These are phyloP conservation scores for Coptodon bakossiorum DNA, from an alignment of 2,113 vertebrate species.

Conservation along the genomic window DNA sequence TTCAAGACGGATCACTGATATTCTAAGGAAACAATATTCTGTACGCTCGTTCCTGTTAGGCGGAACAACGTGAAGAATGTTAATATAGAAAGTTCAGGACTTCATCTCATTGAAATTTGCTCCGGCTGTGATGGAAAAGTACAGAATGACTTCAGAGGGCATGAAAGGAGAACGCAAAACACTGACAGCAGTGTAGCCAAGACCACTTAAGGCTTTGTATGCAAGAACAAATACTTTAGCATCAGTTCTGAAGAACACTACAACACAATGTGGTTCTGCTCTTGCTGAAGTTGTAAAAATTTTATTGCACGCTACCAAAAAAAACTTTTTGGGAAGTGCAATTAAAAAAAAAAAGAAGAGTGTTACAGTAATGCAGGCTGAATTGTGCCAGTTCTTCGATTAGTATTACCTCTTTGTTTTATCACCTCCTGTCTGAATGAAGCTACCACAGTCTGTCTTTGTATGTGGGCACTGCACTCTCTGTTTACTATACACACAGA, in stretches of 20 bases:
- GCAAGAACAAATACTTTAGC: neutral
- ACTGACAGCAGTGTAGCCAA: neutral
- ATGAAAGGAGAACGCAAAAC: neutral
- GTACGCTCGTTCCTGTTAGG: neutral
- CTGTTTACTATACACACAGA: neutral
- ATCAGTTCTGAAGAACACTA: neutral
- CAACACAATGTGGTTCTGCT: neutral
- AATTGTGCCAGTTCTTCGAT: neutral
- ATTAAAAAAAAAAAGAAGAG: neutral
- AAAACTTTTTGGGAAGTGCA: neutral
- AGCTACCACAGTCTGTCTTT: neutral
- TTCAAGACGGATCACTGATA: neutral
- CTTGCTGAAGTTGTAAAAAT: neutral
- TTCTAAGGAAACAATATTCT: neutral
- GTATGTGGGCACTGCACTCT: neutral
- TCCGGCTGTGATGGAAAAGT: neutral
- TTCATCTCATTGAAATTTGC: neutral
- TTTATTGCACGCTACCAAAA: neutral
- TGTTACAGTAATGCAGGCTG: neutral
- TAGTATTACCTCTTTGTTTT: neutral
- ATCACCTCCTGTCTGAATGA: neutral
- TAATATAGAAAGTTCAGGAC: neutral
- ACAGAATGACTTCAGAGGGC: neutral
- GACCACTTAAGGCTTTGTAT: neutral
- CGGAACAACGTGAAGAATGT: neutral